These are phyloP conservation scores for Peromyscus polionotus DNA, from an alignment of 2,113 vertebrate genomes.

Conservation along the genomic window DNA sequence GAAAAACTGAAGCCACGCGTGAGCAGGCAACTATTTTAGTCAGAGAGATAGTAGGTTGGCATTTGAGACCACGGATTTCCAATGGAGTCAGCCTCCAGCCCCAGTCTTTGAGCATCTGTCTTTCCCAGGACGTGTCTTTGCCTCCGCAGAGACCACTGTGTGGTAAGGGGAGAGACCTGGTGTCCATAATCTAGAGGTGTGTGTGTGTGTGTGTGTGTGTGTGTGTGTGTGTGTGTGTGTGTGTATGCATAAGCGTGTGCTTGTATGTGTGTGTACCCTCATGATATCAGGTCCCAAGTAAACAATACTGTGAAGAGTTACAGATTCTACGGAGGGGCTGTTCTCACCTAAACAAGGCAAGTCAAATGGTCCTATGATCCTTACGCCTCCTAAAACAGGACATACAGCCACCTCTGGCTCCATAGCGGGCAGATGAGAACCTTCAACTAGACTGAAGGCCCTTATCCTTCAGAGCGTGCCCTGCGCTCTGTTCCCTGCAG, in stretches of 20 bases:
- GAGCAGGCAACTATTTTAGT: no score
- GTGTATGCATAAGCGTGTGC: not conserved
- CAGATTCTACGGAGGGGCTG: not conserved
- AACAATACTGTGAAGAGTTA: not conserved
- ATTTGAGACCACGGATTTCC: no score
- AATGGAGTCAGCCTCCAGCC: not conserved
- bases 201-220: not conserved
- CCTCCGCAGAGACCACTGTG: not conserved
- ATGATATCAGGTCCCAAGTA: not conserved
- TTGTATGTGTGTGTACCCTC: not conserved
- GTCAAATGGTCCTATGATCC: not conserved
- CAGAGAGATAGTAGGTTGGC: not conserved
- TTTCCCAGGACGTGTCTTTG: not conserved
- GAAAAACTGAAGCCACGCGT: not conserved
- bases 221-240: not conserved
- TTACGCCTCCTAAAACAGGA: not conserved
- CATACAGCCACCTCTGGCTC: not conserved
- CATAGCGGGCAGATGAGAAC: accelerated
- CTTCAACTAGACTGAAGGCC: not conserved
- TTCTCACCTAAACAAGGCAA: not conserved
- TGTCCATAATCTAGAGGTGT: not conserved
- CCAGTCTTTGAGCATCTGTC: not conserved
- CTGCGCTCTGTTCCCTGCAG: not conserved
- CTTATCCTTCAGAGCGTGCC: not conserved
- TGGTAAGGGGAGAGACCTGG: not conserved